Percentiles rank a stretch among this genome's conserved stretches.
phyloP scores from a whole-genome alignment of 2,113 vertebrate species.

The Rissa tridactyla region DNA sequence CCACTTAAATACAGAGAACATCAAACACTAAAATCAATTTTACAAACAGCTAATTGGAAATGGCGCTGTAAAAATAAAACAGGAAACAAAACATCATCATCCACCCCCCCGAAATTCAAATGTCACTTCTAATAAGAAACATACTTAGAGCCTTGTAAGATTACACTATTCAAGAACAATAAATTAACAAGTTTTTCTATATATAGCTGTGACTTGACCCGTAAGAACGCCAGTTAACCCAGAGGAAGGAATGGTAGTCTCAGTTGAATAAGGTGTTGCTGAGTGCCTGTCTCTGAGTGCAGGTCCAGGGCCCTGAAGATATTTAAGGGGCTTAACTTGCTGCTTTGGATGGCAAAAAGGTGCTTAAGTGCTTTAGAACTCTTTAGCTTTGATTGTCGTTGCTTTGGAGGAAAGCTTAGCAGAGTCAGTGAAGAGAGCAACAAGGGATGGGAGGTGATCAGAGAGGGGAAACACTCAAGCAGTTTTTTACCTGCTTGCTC shows the following conservation, averaged over 20 bases:
- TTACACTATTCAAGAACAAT: background rate
- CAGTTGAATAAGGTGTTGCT: background rate
- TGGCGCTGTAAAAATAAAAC: background rate
- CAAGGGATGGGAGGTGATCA: background rate
- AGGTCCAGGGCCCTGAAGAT: background rate
- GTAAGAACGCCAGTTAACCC: background rate
- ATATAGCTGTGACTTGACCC: background rate
- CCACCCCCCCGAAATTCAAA: background rate
- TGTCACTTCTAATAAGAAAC: background rate
- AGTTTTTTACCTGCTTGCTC: background rate
- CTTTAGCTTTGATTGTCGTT: background rate
- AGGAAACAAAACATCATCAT: background rate
- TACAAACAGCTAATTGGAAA: background rate
- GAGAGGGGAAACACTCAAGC: background rate
- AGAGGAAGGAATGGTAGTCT: background rate
- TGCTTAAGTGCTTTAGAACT: background rate
- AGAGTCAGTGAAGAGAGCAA: background rate
- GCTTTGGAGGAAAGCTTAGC: background rate
- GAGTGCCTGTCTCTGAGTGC: background rate
- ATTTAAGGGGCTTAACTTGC: background rate
- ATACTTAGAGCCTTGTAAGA: background rate
- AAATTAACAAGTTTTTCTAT: background rate
- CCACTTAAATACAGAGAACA: background rate
- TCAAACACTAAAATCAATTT: background rate
- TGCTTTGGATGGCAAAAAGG: background rate